phyloP scores from a whole-genome alignment of 64 coral and sea anemone species.

The Montipora capricornis region DNA sequence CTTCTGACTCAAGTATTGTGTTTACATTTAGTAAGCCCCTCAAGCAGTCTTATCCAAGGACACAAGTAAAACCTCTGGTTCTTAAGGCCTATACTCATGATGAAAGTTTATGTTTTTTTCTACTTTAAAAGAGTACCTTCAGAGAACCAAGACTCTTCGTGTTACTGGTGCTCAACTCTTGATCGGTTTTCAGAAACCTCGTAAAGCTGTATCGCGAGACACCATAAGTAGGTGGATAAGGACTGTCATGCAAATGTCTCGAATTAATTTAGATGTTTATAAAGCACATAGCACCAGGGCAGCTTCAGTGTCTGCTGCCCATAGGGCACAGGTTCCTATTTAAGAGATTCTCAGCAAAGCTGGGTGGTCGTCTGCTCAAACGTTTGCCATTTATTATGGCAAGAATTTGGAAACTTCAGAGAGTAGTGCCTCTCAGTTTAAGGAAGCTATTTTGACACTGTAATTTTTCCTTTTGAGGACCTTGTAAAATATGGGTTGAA shows the following conservation, averaged over 20 bases:
- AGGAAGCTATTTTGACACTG: background rate
- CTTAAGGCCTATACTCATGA: constrained; percentile 1
- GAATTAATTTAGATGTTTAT: background rate
- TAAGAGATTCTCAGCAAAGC: too few species aligned
- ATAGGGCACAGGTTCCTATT: too few species aligned
- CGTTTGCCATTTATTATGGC: background rate
- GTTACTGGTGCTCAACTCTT: constrained; percentile 20
- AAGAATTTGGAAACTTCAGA: background rate
- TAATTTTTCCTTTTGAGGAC: background rate
- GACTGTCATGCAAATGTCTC: constrained; percentile 34
- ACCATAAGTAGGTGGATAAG: constrained; percentile 47
- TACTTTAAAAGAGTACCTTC: constrained; percentile 38
- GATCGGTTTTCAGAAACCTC: constrained; percentile 44
- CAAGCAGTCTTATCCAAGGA: too few species aligned
- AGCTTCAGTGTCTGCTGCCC: too few species aligned
- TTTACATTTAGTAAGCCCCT: too few species aligned
- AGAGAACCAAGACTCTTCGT: constrained; percentile 25
- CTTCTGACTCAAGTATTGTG: too few species aligned
- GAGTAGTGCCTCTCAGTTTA: background rate
- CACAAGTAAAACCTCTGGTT: background rate
- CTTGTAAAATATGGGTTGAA: too few species aligned
- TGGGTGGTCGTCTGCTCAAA: too few species aligned
- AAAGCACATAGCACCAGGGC: background rate
- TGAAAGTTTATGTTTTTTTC: constrained; percentile 38
- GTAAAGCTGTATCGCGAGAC: constrained; percentile 50